Percentiles rank a stretch among this genome's conserved stretches.
Evolutionary conservation across 2,888 invertebrate genomes (phyloP).

Genomic region (Ophonus ardosiacus): DNA sequence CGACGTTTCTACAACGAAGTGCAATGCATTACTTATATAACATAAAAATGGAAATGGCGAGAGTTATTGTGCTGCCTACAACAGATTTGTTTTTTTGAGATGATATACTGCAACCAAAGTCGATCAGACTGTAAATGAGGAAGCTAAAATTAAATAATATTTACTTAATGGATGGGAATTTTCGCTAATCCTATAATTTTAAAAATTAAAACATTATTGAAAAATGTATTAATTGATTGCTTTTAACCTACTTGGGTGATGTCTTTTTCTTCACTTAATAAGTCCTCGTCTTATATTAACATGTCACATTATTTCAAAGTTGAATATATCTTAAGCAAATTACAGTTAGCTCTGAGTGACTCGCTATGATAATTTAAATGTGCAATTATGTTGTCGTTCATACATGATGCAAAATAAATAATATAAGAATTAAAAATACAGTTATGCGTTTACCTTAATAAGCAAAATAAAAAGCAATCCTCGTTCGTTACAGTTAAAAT

Average conservation of each 20-base stretch:
- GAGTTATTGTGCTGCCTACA: no score
- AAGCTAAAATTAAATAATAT: background rate
- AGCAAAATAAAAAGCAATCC: conserved; percentile 26
- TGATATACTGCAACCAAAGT: no score
- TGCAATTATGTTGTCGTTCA: conserved; percentile 35
- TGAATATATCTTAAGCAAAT: conserved; percentile 2
- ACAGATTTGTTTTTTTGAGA: no score
- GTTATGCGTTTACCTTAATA: conserved; percentile 34
- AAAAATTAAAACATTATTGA: background rate
- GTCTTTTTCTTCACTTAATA: background rate
- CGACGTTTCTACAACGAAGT: no score
- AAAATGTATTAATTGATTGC: background rate
- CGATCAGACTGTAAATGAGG: no score
- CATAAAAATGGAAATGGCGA: no score
- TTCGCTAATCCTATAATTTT: background rate
- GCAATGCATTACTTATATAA: no score
- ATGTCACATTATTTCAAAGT: background rate
- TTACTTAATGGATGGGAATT: background rate
- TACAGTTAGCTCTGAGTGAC: conserved; percentile 7
- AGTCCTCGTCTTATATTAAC: background rate
- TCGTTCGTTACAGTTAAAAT: conserved; percentile 47
- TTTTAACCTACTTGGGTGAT: background rate
- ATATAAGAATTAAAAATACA: conserved; percentile 37
- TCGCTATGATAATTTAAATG: conserved; percentile 26
- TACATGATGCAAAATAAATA: conserved; percentile 24